Conservation (phyloP, 2,888 invertebrate species). For the Drosophila differens region DNA sequence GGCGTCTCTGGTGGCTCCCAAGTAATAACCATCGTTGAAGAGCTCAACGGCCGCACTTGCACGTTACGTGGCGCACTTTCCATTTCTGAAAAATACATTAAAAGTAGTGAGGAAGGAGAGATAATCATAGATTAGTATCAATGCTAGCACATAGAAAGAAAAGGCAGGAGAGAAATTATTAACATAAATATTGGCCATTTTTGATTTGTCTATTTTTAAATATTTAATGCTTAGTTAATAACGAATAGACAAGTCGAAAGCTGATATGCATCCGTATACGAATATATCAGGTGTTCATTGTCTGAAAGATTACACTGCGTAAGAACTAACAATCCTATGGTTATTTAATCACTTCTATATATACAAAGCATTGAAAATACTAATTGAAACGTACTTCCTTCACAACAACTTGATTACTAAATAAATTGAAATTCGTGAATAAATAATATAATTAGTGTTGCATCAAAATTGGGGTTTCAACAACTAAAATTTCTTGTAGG, state of each 20-base stretch:
- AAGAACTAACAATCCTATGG: not conserved
- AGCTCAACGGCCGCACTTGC: conserved; percentile 96
- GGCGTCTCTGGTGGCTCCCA: conserved; percentile 99
- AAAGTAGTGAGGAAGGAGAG: not conserved
- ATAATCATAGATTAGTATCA: conserved; percentile 25
- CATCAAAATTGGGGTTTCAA: not conserved
- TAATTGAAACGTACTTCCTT: not conserved
- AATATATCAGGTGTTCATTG: not conserved
- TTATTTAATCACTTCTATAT: not conserved
- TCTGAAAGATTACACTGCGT: not conserved
- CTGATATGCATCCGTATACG: not conserved
- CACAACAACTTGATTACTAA: not conserved
- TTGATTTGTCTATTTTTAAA: not conserved
- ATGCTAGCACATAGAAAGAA: conserved; percentile 20
- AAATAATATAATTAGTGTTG: not conserved
- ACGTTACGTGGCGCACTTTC: conserved; percentile 98
- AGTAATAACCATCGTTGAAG: conserved; percentile 98
- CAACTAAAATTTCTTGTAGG: not conserved
- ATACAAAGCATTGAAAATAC: not conserved
- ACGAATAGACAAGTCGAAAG: not conserved
- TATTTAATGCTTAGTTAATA: not conserved
- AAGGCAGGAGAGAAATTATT: too few relatives aligned
- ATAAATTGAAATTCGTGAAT: not conserved
- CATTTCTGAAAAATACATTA: conserved; percentile 89
- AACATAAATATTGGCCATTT: too few relatives aligned